These are phyloP conservation scores for Leptopilina boulardi DNA, from an alignment of 1,140 invertebrate genomes.

Conservation along the genomic window DNA sequence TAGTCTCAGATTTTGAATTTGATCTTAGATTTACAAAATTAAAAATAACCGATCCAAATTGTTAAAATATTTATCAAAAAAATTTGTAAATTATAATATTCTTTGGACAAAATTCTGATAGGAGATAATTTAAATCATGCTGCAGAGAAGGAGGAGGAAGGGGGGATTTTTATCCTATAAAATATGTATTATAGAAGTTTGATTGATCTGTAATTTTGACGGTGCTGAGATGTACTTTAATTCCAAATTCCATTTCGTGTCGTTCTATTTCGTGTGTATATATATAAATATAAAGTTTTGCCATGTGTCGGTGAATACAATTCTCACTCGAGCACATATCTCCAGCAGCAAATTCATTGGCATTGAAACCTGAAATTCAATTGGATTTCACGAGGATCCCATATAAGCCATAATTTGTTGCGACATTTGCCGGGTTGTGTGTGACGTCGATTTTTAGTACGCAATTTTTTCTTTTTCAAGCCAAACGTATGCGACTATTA, in stretches of 20 bases:
- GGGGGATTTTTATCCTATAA: background rate
- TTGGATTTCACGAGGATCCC: conserved; percentile 20
- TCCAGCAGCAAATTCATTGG: background rate
- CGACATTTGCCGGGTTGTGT: conserved; percentile 16
- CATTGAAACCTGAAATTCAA: conserved; percentile 28
- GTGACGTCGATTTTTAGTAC: conserved; percentile 7
- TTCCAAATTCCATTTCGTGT: conserved; percentile 1
- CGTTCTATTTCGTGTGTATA: background rate
- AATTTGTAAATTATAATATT: too few relatives aligned
- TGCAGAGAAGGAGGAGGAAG: too few relatives aligned
- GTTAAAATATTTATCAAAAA: too few relatives aligned
- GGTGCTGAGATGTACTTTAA: background rate
- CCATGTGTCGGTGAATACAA: background rate
- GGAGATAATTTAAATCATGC: background rate
- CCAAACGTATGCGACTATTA: background rate
- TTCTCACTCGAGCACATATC: background rate
- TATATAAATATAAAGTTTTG: conserved; percentile 2
- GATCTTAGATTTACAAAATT: too few relatives aligned
- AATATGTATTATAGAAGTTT: background rate
- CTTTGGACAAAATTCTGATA: too few relatives aligned
- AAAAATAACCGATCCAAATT: too few relatives aligned
- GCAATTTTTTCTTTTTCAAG: background rate
- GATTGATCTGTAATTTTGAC: conserved; percentile 1
- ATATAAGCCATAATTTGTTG: conserved; percentile 3
- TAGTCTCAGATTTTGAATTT: too few relatives aligned